phyloP scores from a whole-genome alignment of 2,797 vertebrate genomes.

The Sebastes wilsoni region DNA sequence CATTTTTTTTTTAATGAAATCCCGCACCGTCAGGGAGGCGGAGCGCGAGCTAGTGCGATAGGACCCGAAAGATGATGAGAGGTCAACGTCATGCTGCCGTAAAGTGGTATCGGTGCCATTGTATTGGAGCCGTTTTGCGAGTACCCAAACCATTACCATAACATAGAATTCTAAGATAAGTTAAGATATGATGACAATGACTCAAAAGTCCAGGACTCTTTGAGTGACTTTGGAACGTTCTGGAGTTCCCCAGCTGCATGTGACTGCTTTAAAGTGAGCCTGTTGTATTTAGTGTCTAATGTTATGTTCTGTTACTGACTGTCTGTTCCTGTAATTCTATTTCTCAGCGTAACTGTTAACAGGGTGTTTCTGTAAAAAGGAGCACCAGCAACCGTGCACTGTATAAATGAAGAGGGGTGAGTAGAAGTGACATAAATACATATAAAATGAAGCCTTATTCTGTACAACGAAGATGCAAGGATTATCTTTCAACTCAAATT shows the following conservation, averaged over 20 bases:
- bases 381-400: neutral
- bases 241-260: neutral
- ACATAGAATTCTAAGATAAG: no score
- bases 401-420: neutral
- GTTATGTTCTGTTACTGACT: neutral
- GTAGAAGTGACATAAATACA: rapidly evolving
- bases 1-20: no score
- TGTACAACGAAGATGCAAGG: neutral
- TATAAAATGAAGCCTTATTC: neutral
- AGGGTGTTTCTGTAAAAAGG: neutral
- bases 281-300: neutral
- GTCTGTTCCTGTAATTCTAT: neutral
- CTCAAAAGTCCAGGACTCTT: neutral
- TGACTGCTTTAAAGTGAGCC: neutral
- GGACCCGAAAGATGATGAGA: no score
- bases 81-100: no score
- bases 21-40: no score
- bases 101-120: no score
- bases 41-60: rapidly evolving
- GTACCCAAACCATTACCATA: no score
- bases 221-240: neutral
- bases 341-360: neutral
- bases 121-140: no score
- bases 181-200: no score
- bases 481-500: neutral